phyloP scores from a whole-genome alignment of 2,113 vertebrate genomes.

The Carlito syrichta region DNA sequence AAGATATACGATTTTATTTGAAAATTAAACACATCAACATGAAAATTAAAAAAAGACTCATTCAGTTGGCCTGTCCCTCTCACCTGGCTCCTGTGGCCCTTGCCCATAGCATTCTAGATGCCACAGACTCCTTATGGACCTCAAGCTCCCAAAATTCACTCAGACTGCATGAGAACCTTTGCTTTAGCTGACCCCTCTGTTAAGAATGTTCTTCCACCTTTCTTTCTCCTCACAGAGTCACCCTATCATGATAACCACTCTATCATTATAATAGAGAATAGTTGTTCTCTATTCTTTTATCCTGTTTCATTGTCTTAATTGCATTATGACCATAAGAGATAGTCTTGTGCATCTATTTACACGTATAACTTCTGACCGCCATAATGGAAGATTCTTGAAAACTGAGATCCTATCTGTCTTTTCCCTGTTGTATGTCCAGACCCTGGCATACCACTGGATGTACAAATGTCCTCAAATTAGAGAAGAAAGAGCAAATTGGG shows the following conservation, averaged over 20 bases:
- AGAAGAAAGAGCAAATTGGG: not conserved
- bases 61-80: too few relatives aligned
- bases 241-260: not conserved
- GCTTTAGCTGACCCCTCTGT: not conserved
- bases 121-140: too few relatives aligned
- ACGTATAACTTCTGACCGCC: not conserved
- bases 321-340: not conserved
- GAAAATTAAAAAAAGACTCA: not conserved
- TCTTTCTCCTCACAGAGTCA: not conserved
- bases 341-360: not conserved
- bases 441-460: accelerated
- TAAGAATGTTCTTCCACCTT: not conserved
- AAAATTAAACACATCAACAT: not conserved
- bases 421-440: not conserved
- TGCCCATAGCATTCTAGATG: not conserved
- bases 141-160: not conserved
- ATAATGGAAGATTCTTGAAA: not conserved
- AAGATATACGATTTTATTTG: not conserved
- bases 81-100: too few relatives aligned
- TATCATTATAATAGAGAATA: too few relatives aligned
- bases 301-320: not conserved
- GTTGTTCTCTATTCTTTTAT: not conserved
- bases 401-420: not conserved
- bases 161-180: not conserved
- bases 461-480: not conserved